Conservation (phyloP, 2,113 vertebrate genomes). For the Edolisoma coerulescens region DNA sequence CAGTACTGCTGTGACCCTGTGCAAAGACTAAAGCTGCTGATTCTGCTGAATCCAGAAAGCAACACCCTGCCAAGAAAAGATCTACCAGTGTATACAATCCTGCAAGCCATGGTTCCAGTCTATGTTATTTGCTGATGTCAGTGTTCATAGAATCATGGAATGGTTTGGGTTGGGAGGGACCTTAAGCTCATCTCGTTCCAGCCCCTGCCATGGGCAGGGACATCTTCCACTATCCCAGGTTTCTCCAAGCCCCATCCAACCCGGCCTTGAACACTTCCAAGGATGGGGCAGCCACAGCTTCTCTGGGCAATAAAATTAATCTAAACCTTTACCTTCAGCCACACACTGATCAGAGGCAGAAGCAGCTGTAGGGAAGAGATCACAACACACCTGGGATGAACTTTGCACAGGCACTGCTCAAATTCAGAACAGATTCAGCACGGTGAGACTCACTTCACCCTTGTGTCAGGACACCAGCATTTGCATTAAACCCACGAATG, state of each 20-base stretch:
- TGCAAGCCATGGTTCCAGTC: neutral
- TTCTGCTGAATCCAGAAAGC: neutral
- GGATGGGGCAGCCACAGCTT: neutral
- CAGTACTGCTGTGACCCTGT: neutral
- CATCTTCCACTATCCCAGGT: neutral
- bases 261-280: neutral
- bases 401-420: neutral
- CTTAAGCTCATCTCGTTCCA: neutral
- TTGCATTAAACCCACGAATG: neutral
- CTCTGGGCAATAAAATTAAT: neutral
- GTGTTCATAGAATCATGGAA: neutral
- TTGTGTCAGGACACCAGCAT: neutral
- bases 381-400: neutral
- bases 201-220: no score
- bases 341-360: neutral
- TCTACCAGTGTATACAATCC: neutral
- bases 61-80: neutral
- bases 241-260: accelerated
- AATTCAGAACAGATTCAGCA: neutral
- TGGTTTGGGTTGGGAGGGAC: neutral
- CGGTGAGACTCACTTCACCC: neutral
- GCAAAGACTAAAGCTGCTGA: neutral
- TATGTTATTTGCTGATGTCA: neutral
- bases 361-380: neutral
- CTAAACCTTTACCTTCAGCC: neutral